Evolutionary conservation across 2,888 invertebrate genomes (phyloP), one percentile per base, ranked within the genome.

Genomic region (Drosophila monieri): DNA sequence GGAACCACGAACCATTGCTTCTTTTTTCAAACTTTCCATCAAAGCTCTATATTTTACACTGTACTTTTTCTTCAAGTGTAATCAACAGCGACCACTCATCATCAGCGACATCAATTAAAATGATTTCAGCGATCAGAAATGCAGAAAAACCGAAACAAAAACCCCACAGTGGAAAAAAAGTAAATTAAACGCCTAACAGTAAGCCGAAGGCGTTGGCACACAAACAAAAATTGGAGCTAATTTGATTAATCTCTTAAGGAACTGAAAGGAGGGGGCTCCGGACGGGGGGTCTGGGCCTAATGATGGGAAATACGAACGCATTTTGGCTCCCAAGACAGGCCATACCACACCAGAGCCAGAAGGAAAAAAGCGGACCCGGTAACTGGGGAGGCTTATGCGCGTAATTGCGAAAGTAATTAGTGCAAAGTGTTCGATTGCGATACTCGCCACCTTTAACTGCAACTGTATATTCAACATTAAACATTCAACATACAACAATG

Each of bases 221-320:
- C 51, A 73, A 76, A 78, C 88, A 61, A 79, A 80, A 83, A 88
- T 77, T 80, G 77, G 77, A 78, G 79, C 85, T 84, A 86, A 89
- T 88, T 88, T 88, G 88, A 88, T 89, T 88, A 88, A 88, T 88
- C 77, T 86, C 35, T 14, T 14, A 35, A 14, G 35, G 35, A 35
- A 35, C 35, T 35, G 89, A 78, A 47, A 67, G 25, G 52, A 18
- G 8, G 25, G 52, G 25, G 8, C 6, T 9, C 12, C 9, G 37
- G 23, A 14, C n/a, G 4, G 39, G 39, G 18, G 48, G 15, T 10
- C 39, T 27, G 32, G 52, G 78, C 78, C 79, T 89, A 89, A 89
- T 89, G 89, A 89, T 89, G 89, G 89, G 89, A 89, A 89, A 74
- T 83, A 73, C 69, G 70, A 74, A 73, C 73, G 73, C 73, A 76